Conservation (phyloP, 2,113 vertebrate genomes). For the Galeopterus variegatus region DNA sequence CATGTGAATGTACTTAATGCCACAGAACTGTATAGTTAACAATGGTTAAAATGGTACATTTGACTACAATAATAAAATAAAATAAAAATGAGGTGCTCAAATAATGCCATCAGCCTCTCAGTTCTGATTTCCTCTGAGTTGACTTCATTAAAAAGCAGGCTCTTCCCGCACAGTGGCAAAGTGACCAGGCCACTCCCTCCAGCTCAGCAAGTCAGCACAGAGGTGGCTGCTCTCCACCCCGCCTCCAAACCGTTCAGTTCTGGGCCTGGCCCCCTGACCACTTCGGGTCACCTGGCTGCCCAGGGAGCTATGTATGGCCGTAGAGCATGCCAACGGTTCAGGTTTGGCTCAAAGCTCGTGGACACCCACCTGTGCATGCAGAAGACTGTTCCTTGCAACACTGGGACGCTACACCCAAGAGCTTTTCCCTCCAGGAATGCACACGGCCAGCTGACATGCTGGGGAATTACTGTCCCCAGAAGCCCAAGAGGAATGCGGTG, state of each 20-base stretch:
- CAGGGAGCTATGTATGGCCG: rapidly evolving
- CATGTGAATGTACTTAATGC: neutral
- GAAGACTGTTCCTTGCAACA: neutral
- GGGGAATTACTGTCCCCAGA: neutral
- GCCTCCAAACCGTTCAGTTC: neutral
- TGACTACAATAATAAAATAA: neutral
- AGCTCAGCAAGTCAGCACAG: neutral
- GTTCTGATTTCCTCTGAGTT: neutral
- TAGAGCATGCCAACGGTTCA: rapidly evolving
- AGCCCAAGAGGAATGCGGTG: neutral
- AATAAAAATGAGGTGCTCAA: neutral
- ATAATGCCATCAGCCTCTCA: neutral
- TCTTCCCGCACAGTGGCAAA: neutral
- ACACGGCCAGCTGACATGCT: rapidly evolving
- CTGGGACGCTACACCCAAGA: no score
- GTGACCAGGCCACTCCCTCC: no score
- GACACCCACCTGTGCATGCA: neutral
- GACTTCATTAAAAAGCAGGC: neutral
- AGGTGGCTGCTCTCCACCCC: neutral
- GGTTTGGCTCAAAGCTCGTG: neutral
- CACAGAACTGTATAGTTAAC: neutral
- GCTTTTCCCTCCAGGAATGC: neutral
- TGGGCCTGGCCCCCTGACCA: no score
- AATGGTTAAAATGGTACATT: neutral
- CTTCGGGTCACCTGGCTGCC: neutral